phyloP scores from a whole-genome alignment of 2,888 invertebrate species.

The Trissonchulus latispiculum region DNA sequence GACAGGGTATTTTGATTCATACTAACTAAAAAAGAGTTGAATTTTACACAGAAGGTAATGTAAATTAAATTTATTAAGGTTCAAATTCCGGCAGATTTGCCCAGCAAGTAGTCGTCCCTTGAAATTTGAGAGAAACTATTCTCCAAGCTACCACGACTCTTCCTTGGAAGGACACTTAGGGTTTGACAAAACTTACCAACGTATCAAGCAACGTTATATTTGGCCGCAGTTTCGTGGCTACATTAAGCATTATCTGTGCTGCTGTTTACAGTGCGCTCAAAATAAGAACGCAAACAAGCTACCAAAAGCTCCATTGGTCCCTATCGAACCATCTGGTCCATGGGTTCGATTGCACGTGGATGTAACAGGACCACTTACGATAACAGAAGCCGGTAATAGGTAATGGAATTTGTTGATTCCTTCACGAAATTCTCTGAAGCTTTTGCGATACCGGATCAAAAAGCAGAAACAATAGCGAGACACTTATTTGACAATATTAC shows the following conservation, averaged over 20 bases:
- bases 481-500: neutral
- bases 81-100: no score
- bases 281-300: neutral
- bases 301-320: neutral
- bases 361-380: slow-evolving; percentile 30
- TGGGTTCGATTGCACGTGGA: slow-evolving; percentile 31
- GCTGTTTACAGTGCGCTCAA: slow-evolving; percentile 26
- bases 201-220: slow-evolving; percentile 25
- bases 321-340: slow-evolving; percentile 24
- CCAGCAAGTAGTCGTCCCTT: no score
- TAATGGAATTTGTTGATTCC: slow-evolving; percentile 29
- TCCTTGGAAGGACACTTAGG: neutral
- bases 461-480: slow-evolving; percentile 36
- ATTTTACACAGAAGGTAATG: no score
- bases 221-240: slow-evolving; percentile 27
- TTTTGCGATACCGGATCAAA: slow-evolving; percentile 37
- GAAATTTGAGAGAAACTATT: no score
- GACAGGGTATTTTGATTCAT: no score
- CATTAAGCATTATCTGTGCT: slow-evolving; percentile 18
- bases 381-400: slow-evolving; percentile 24
- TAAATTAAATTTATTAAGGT: no score
- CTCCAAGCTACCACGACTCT: no score
- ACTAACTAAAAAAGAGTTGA: no score
- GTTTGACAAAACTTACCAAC: neutral
- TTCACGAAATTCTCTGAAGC: slow-evolving; percentile 31